These are phyloP conservation scores for Cydia amplana DNA, from an alignment of 1,140 invertebrate genomes.

Conservation along the genomic window DNA sequence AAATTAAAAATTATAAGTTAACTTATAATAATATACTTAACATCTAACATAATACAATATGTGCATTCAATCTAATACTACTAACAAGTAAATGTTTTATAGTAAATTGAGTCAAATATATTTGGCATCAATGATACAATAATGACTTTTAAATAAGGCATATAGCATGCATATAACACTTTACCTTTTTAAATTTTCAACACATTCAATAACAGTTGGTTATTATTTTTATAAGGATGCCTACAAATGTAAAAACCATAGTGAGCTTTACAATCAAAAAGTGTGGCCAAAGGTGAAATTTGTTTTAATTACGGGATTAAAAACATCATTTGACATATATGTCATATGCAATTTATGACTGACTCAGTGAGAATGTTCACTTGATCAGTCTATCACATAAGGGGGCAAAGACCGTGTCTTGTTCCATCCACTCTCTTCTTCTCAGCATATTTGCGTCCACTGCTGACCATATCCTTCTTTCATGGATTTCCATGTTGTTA, in stretches of 20 bases:
- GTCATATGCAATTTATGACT: too few relatives aligned
- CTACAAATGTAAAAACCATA: neutral
- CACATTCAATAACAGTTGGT: neutral
- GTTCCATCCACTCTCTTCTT: neutral
- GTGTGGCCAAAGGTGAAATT: neutral
- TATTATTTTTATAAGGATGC: neutral
- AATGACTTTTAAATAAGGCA: constrained; percentile 6
- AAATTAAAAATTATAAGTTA: neutral
- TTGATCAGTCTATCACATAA: too few relatives aligned
- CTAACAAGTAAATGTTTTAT: constrained; percentile 1
- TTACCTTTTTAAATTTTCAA: neutral
- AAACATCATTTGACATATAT: too few relatives aligned
- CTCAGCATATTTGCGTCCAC: too few relatives aligned
- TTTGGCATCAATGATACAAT: constrained; percentile 30
- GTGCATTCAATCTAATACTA: constrained; percentile 12
- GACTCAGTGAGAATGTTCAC: too few relatives aligned
- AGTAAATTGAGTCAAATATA: constrained; percentile 30
- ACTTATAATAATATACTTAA: constrained; percentile 26
- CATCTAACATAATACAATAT: constrained; percentile 19
- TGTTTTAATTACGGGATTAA: neutral
- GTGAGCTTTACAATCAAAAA: too few relatives aligned
- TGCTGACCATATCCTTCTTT: too few relatives aligned
- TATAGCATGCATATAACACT: constrained; percentile 12
- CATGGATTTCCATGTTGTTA: too few relatives aligned
- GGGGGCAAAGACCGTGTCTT: too few relatives aligned